Base-by-base conservation (phyloP, 92 coral and sea anemone genomes). In the Metridium senile region DNA sequence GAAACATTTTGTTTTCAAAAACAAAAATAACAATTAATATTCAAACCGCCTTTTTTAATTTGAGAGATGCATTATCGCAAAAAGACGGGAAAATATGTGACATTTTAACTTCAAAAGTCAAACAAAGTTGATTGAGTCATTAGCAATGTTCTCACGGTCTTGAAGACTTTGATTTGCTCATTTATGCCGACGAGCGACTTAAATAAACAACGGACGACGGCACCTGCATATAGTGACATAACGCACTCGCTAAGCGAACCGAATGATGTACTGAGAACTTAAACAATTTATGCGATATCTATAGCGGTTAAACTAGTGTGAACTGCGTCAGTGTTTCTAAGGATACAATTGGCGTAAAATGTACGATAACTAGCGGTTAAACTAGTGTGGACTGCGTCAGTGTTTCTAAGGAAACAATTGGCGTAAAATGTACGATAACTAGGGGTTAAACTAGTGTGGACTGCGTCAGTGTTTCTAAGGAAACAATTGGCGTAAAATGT, bases 141-240 rank as follows among this genome's bases (percentile, higher is more conserved):
- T 18, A 25, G 21, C 67, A 0, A 11, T 10, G 9, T 73, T 73
- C 78, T 73, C 78, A 73, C 78, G 78, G 67, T 73, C 26, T 73
- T 73, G 58, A 56, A 56, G 21, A 33, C n/a, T 25, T 26, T 57
- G n/a, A 73, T 73, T 73, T 58, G 49, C 78, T 73, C 31, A 33
- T 26, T n/a, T 33, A 32, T 20, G 13, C 31, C 56, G 78, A 73
- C 56, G 78, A 73, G 66, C 78, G 56, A 73, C 65, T 58, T 73
- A 58, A 73, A 73, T 67, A 73, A 73, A 73, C 78, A 73, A 23
- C 29, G 18, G 33, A 43, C 20, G 3, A 39, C n/a, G 68, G 56
- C 78, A 73, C 78, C 78, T 73, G 78, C 56, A 39, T 39, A 39
- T 13, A 6, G 6, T 39, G 13, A 39, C 6, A 6, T 6, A 49